Base-by-base conservation (phyloP, 2,888 invertebrate genomes). In the Sarcophaga carnaria region DNA sequence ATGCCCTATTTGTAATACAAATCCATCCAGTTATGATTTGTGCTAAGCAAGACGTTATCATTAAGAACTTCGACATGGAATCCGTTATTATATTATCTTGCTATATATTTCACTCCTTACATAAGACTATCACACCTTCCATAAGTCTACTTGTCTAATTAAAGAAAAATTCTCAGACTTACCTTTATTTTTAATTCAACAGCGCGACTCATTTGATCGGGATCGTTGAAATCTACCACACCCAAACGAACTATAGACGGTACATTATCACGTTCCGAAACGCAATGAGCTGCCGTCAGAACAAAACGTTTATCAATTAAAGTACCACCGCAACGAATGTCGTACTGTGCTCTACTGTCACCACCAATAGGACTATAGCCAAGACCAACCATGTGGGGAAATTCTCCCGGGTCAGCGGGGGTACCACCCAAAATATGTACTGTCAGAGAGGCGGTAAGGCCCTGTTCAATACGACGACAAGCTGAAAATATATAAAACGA, bases 331-430 rank as follows among this genome's bases (percentile, higher is more conserved):
- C 93, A 93, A 0, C 90, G 90, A 63, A 90, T 91, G 1, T 79
- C 75, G 20, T 86, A 80, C 0, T 66, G 77, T 1, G 80, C 82
- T 17, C 77, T 80, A 5, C 77, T 60, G 12, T 85, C 86, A 62
- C 83, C 85, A 47, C 85, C 90, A 17, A 90, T 89, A 5, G n/a
- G 45, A 6, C 78, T 80, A 22, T 88, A 90, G 4, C 91, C 92
- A 11, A 93, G 89, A 2, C 90, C 93, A 14, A 89, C 93, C 93
- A 93, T 93, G 77, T 93, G 92, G 1, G 93, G 93, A 88, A 91
- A 93, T 14, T 90, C 89, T 4, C 92, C 92, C 6, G 88, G 71
- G 0, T 88, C 88, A 0, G 91, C 91, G 1, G 89, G 89, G 8
- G 88, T 84, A 3, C 93, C 93, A 4, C 89, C 90, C 8, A 93